Evolutionary conservation across 2,113 vertebrate genomes (phyloP), one percentile per base, ranked within the genome.

Genomic region (Pantherophis guttatus): DNA sequence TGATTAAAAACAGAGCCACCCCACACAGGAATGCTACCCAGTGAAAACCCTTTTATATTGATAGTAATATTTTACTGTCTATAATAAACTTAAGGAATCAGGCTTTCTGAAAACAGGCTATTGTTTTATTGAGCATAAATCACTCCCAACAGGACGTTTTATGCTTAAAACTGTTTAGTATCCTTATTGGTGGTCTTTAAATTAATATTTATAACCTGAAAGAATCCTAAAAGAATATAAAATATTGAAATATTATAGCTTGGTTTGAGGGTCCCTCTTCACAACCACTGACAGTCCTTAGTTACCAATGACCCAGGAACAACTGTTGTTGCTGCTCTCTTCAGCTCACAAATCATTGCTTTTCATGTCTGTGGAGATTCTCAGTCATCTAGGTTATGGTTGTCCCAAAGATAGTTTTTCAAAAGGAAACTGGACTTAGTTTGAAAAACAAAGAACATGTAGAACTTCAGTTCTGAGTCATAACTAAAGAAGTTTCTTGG

Each of bases 161-260:
- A 98, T 98, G 97, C 97, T 95, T 96, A 98, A 98, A 98, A 98
- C 98, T 97, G 96, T 97, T 98, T 98, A 97, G 96, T 96, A 97
- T 98, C 97, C 98, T 98, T 98, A 97, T 98, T 98, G 98, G 97
- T 97, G 98, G 97, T 98, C 97, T 98, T 98, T 98, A 97, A 98
- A 98, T 98, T 98, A 98, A 98, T 98, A 98, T 98, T 98, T 98
- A 98, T 98, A 98, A 98, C 97, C 96, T 93, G 87, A 97, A 96
- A 98, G 96, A 94, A 86, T 93, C 95, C 97, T 96, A 96, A 98
- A 97, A 98, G 95, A 93, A 96, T 97, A 96, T 96, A 94, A 98
- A 98, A 97, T 95, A 98, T 94, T 95, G 96, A 97, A 97, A 97
- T 97, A 96, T 96, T 96, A 96, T 96, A 94, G 95, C 96, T 97